Evolutionary conservation across 2,888 invertebrate genomes (phyloP).

Genomic region (Furcula furcula): DNA sequence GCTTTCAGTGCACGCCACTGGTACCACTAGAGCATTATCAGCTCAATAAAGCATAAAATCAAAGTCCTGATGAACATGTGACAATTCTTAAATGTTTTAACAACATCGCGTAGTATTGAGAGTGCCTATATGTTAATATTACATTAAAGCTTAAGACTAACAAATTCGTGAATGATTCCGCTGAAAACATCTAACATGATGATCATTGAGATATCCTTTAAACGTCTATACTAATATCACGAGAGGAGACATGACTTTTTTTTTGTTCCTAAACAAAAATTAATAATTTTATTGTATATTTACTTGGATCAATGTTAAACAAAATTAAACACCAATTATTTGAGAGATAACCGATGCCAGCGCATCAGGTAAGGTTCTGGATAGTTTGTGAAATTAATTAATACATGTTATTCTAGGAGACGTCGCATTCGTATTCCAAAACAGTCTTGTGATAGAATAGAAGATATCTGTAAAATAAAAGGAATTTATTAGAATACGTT

Average conservation of each 20-base stretch:
- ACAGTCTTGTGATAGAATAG: slow-evolving; percentile 98
- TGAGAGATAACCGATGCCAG: slow-evolving; percentile 18
- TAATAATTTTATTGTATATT: slow-evolving; percentile 20
- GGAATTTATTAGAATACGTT: no score
- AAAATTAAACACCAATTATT: slow-evolving; percentile 11
- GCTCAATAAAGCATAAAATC: slow-evolving; percentile 42
- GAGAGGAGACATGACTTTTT: slow-evolving; percentile 51
- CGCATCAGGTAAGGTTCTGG: slow-evolving; percentile 22
- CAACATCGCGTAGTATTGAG: slow-evolving; percentile 18
- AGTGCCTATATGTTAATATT: slow-evolving; percentile 28
- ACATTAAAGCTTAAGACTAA: slow-evolving; percentile 69
- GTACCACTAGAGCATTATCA: slow-evolving; percentile 12
- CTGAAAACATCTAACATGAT: slow-evolving; percentile 48
- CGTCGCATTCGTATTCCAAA: slow-evolving; percentile 88
- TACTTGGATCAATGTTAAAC: slow-evolving; percentile 18
- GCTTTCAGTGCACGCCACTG: no score
- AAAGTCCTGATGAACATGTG: slow-evolving; percentile 20
- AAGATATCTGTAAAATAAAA: slow-evolving; percentile 87
- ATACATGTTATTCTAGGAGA: slow-evolving; percentile 25
- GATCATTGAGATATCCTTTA: slow-evolving; percentile 38
- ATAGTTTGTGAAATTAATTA: slow-evolving; percentile 10
- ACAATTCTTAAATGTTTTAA: slow-evolving; percentile 12
- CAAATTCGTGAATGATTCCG: slow-evolving; percentile 64
- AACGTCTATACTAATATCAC: slow-evolving; percentile 74
- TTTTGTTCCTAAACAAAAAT: slow-evolving; percentile 31